Evolutionary conservation across 2,888 invertebrate species (phyloP).

Genomic region (Loripinus fragilis): DNA sequence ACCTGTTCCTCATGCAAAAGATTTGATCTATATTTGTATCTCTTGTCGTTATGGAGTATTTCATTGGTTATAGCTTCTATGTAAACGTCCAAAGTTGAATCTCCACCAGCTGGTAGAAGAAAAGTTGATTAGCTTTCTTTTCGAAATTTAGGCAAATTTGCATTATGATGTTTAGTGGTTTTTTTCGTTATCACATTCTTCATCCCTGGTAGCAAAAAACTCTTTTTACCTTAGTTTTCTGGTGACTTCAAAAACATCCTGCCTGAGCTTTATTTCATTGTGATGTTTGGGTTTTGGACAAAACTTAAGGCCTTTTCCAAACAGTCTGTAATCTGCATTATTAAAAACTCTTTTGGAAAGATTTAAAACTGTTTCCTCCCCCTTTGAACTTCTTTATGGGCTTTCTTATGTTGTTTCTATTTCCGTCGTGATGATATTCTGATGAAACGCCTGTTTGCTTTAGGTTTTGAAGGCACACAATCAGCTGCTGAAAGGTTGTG

Average conservation of each 20-base stretch:
- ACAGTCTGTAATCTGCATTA: constrained; percentile 14
- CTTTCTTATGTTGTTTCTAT: constrained; percentile 30
- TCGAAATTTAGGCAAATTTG: not conserved
- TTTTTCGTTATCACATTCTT: not conserved
- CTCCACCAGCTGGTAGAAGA: constrained; percentile 23
- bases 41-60: constrained; percentile 19
- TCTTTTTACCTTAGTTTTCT: constrained; percentile 17
- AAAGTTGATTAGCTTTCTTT: constrained; percentile 22
- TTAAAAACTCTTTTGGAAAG: constrained; percentile 3
- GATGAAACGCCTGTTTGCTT: constrained; percentile 20
- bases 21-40: constrained; percentile 14
- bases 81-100: constrained; percentile 29
- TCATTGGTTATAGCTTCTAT: constrained; percentile 30
- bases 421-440: constrained; percentile 9
- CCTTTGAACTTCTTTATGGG: constrained; percentile 8
- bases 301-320: constrained; percentile 31
- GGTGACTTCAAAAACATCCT: constrained; percentile 7
- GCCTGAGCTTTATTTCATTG: constrained; percentile 12
- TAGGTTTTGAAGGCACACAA: constrained; percentile 9
- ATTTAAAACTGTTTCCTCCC: constrained; percentile 30
- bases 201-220: not conserved
- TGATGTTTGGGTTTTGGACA: constrained; percentile 25
- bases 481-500: constrained; percentile 11
- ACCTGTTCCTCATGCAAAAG: constrained; percentile 1
- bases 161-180: not conserved